These are phyloP conservation scores for Clarias laeviceps DNA, from an alignment of 2,797 vertebrate genomes.

Conservation along the genomic window DNA sequence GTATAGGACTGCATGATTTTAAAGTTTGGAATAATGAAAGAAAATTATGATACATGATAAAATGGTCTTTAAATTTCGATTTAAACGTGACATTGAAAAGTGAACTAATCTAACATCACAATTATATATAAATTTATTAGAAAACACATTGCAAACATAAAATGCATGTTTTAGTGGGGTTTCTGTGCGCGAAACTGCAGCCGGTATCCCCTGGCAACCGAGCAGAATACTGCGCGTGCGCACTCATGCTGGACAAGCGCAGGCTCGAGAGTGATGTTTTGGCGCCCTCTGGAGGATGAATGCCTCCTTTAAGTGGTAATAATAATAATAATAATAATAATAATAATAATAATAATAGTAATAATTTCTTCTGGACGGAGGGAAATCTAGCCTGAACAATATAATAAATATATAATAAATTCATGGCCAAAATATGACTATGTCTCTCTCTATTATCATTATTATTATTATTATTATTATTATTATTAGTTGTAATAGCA, in stretches of 20 bases:
- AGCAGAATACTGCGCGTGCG: neutral
- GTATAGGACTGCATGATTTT: neutral
- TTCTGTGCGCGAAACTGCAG: neutral
- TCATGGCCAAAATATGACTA: neutral
- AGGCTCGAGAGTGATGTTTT: neutral
- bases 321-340: too few species aligned
- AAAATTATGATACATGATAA: neutral
- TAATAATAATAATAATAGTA: too few species aligned
- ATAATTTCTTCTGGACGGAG: neutral
- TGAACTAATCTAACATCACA: neutral
- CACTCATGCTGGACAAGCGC: neutral
- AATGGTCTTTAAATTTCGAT: neutral
- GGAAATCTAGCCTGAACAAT: neutral
- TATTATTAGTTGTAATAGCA: too few species aligned
- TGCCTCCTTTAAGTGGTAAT: too few species aligned
- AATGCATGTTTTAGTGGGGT: neutral
- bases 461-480: too few species aligned
- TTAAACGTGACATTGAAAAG: neutral
- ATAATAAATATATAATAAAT: too few species aligned
- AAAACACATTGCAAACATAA: neutral
- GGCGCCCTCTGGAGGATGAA: neutral
- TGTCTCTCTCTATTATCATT: neutral
- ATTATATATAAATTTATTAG: neutral
- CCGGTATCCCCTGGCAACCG: conserved; percentile 21
- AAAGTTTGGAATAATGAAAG: too few species aligned